These are phyloP conservation scores for Neopipo cinnamomea DNA, from an alignment of 2,113 vertebrate species.

Conservation along the genomic window DNA sequence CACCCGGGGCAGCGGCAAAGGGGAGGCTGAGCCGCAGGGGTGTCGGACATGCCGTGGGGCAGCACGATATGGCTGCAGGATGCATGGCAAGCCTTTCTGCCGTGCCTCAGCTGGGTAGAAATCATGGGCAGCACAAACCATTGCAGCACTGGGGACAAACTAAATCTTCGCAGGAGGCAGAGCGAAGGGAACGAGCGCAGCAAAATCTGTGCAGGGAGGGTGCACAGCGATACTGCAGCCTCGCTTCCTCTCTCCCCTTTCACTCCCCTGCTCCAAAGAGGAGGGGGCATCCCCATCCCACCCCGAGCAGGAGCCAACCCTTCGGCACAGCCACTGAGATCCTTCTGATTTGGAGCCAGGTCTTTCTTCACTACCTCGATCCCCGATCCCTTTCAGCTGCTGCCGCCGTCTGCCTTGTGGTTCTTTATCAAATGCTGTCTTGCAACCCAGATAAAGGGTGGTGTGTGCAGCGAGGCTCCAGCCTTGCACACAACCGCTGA, in stretches of 20 bases:
- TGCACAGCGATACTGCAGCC: background rate
- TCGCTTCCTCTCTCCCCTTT: background rate
- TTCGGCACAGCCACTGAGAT: fast-evolving
- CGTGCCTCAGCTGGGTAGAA: background rate
- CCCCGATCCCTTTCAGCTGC: background rate
- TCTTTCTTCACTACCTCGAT: background rate
- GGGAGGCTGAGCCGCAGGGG: background rate
- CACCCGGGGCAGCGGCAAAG: background rate
- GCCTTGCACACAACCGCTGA: background rate
- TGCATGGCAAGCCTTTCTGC: background rate
- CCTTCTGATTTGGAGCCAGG: background rate
- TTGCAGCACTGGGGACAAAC: background rate
- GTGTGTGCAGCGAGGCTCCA: background rate
- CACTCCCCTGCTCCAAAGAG: background rate
- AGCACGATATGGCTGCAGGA: fast-evolving
- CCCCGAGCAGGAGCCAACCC: fast-evolving
- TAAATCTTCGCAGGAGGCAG: background rate
- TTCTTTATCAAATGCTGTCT: conserved; percentile 23
- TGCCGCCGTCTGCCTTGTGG: background rate
- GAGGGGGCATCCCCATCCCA: background rate
- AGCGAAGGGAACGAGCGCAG: background rate
- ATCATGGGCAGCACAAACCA: background rate
- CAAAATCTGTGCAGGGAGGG: background rate
- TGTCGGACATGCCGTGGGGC: background rate
- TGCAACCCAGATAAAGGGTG: conserved; percentile 2